phyloP scores from a whole-genome alignment of 2,888 invertebrate genomes.

The Andrena camellia region DNA sequence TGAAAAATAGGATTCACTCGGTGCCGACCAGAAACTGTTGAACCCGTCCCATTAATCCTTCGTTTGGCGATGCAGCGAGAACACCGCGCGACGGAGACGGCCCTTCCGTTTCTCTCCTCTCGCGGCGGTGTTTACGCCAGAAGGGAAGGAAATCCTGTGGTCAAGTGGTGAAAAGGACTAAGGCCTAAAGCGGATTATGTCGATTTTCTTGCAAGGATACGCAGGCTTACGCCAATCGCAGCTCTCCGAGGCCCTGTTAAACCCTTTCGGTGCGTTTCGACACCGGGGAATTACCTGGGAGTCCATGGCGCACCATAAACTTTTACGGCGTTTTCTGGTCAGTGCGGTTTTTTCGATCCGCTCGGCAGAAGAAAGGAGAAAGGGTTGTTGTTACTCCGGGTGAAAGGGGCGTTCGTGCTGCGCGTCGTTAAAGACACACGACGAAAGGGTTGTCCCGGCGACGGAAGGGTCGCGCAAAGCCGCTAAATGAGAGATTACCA shows the following conservation, averaged over 20 bases:
- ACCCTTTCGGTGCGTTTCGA: slow-evolving; percentile 60
- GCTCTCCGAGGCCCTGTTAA: slow-evolving; percentile 55
- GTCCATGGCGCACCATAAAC: slow-evolving; percentile 71
- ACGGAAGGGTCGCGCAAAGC: slow-evolving; percentile 8
- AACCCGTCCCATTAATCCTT: slow-evolving; percentile 1
- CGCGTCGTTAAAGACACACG: slow-evolving; percentile 41
- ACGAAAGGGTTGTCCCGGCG: slow-evolving; percentile 37
- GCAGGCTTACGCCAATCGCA: slow-evolving; percentile 28
- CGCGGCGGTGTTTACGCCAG: slow-evolving; percentile 2
- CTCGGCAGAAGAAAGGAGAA: slow-evolving; percentile 37
- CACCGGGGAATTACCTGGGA: slow-evolving; percentile 68
- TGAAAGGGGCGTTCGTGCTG: slow-evolving; percentile 33
- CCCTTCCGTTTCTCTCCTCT: neutral
- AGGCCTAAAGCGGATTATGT: slow-evolving; percentile 72
- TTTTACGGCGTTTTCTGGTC: slow-evolving; percentile 75
- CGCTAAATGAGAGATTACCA: slow-evolving; percentile 45
- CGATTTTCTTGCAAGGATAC: slow-evolving; percentile 66
- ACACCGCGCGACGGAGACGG: neutral
- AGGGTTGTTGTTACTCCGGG: slow-evolving; percentile 37
- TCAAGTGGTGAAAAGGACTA: slow-evolving; percentile 59
- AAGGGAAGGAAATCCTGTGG: slow-evolving; percentile 67
- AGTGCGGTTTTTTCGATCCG: slow-evolving; percentile 74
- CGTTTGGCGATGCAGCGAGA: neutral
- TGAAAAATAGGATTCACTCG: neutral
- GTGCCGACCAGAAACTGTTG: neutral